Evolutionary conservation across 2,888 invertebrate genomes (phyloP).

Genomic region (Epinotia nisella): DNA sequence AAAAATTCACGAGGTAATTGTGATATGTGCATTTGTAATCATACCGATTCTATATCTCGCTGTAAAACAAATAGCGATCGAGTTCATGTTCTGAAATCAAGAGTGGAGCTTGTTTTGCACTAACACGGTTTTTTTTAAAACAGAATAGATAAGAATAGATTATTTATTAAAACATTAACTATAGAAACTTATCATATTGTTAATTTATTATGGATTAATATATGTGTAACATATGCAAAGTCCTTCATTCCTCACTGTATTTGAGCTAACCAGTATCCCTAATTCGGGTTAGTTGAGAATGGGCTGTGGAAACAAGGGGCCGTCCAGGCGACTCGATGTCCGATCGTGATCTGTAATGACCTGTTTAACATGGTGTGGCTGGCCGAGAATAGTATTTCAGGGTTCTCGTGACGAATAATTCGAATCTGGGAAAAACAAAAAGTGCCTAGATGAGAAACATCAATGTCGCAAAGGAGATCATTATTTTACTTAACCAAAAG

Average conservation of each 20-base stretch:
- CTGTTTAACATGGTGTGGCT: constrained; percentile 35
- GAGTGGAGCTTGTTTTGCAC: constrained; percentile 66
- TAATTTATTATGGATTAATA: constrained; percentile 58
- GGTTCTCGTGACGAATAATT: constrained; percentile 37
- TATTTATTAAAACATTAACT: constrained; percentile 54
- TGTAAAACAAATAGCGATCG: constrained; percentile 61
- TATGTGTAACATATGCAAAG: constrained; percentile 63
- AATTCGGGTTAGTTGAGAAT: constrained; percentile 7
- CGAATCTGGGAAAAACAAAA: constrained; percentile 36
- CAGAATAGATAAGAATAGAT: constrained; percentile 44
- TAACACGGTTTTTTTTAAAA: constrained; percentile 59
- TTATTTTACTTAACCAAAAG: constrained; percentile 37
- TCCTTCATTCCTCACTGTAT: constrained; percentile 57
- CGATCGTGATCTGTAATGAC: constrained; percentile 12
- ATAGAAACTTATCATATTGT: constrained; percentile 57
- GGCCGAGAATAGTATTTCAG: constrained; percentile 43
- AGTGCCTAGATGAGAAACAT: constrained; percentile 40
- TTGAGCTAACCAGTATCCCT: constrained; percentile 30
- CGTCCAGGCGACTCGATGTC: background rate
- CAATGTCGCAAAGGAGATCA: constrained; percentile 39
- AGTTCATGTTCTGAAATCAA: constrained; percentile 58
- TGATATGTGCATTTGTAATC: constrained; percentile 75
- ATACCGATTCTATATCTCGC: constrained; percentile 70
- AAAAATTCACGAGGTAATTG: constrained; percentile 76
- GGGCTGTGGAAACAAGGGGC: constrained; percentile 10